Base-by-base conservation (phyloP, 2,797 vertebrate genomes). In the Sciaenops ocellatus region DNA sequence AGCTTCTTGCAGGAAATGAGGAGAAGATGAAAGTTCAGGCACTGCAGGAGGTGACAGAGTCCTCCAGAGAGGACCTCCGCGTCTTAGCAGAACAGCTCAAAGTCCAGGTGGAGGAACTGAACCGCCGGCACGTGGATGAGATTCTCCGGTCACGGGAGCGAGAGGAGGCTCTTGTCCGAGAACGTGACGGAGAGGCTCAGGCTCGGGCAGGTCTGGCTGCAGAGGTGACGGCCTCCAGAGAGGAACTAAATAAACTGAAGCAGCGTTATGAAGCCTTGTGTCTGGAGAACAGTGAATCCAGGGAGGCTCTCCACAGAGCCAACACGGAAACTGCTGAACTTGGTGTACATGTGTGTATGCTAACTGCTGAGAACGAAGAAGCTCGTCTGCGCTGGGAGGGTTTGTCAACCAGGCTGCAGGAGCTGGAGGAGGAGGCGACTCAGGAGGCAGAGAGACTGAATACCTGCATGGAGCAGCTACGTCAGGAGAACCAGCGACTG, bases 281-380 rank as follows among this genome's bases (percentile, higher is more conserved):
- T 44, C 57, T 96, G 79, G 97, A 98, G 84, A 96, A 94, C 0
- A 90, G 90, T 0, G 98, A 98, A 73, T 91, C 95, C 34, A 94
- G 93, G 80, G 97, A 98, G 82, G 95, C 96, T 10, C 96, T 98
- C 52, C 94, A 97, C 57, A 94, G 92, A 68, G 96, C 96, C 76
- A 97, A 98, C 93, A 97, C 95, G 0, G 98, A 97, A 83, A 97
- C 95, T 0, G 97, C 97, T 0, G 97, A 98, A 82, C 96, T 98
- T 0, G 96, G 97, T 1, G 95, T 97, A 60, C 96, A 96, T 11
- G 95, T 97, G 61, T 98, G 97, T n/a, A 83, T 93, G 70, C 93
- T 98, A 65, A 97, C 95, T 0, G 94, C 96, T 0, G 96, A 98
- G 87, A 97, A 96, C 0, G 92, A 95, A 70, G 94, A 93, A 73